Evolutionary conservation across 2,888 invertebrate species (phyloP).

Genomic region (Nomada goodeniana): DNA sequence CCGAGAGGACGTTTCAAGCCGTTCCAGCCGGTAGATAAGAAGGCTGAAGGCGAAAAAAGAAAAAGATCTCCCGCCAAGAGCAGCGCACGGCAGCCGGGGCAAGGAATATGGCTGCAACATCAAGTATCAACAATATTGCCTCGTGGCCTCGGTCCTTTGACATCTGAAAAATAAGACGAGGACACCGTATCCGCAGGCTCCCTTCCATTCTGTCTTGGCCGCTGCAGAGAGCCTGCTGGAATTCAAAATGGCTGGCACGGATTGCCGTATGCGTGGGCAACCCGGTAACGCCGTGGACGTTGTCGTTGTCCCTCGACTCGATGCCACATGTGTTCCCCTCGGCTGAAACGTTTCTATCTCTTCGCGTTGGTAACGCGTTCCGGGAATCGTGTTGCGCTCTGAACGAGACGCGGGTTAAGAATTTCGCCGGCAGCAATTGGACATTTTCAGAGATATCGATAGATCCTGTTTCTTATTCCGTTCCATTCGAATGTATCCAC

Average conservation of each 20-base stretch:
- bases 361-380: conserved; percentile 30
- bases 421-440: neutral
- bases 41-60: conserved; percentile 16
- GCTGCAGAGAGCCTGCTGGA: conserved; percentile 74
- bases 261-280: conserved; percentile 68
- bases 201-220: conserved; percentile 10
- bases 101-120: conserved; percentile 77
- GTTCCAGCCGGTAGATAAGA: neutral
- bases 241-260: conserved; percentile 83
- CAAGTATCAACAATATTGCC: conserved; percentile 83
- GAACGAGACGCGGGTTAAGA: neutral
- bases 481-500: too few relatives aligned
- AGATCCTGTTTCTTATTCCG: too few relatives aligned
- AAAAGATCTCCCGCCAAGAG: conserved; percentile 61
- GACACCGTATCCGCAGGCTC: conserved; percentile 62
- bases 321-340: conserved; percentile 18
- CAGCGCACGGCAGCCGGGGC: conserved; percentile 30
- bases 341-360: conserved; percentile 41
- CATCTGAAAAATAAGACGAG: conserved; percentile 78
- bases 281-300: conserved; percentile 50
- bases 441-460: neutral
- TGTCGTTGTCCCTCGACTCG: neutral
- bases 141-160: conserved; percentile 75
- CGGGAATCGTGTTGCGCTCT: neutral
- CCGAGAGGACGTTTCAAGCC: neutral